A percentile compares a stretch with the other conserved stretches of the same genome.
These are phyloP conservation scores for Stictonetta naevosa DNA, from an alignment of 2,113 vertebrate species.

Conservation along the genomic window DNA sequence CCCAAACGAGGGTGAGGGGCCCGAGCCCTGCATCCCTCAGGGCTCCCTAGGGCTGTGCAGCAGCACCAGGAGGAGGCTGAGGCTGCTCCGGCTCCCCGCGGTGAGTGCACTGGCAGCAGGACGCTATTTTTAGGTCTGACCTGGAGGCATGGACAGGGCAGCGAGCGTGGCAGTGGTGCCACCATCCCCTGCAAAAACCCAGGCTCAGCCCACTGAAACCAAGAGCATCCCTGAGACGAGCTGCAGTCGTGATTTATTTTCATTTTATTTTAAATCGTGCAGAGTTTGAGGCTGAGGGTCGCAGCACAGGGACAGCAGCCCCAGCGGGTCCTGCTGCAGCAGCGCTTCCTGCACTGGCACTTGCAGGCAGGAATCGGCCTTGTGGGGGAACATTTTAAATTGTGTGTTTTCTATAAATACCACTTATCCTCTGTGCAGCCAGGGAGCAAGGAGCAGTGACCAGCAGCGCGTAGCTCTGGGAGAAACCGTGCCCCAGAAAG, in stretches of 20 bases:
- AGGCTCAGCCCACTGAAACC: rapidly evolving
- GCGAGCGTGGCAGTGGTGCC: not conserved
- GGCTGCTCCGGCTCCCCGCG: not conserved
- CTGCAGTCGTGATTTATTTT: no score
- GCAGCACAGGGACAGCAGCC: no score
- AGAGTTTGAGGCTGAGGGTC: not conserved
- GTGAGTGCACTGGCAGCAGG: not conserved
- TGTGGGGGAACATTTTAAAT: rapidly evolving
- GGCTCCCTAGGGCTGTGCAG: not conserved
- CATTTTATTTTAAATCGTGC: no score
- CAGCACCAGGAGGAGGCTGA: not conserved
- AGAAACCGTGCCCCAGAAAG: not conserved
- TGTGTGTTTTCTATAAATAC: not conserved
- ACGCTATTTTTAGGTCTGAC: not conserved
- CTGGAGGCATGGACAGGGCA: not conserved
- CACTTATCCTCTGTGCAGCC: not conserved
- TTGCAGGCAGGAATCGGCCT: not conserved
- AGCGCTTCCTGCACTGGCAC: rapidly evolving
- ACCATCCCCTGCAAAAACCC: not conserved
- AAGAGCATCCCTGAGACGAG: not conserved
- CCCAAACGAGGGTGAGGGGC: no score
- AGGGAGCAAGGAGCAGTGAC: not conserved
- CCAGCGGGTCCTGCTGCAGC: rapidly evolving
- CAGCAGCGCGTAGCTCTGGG: not conserved
- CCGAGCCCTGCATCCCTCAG: not conserved